These are phyloP conservation scores for Druon quercuslanigerum DNA, from an alignment of 1,140 invertebrate genomes.

Conservation along the genomic window DNA sequence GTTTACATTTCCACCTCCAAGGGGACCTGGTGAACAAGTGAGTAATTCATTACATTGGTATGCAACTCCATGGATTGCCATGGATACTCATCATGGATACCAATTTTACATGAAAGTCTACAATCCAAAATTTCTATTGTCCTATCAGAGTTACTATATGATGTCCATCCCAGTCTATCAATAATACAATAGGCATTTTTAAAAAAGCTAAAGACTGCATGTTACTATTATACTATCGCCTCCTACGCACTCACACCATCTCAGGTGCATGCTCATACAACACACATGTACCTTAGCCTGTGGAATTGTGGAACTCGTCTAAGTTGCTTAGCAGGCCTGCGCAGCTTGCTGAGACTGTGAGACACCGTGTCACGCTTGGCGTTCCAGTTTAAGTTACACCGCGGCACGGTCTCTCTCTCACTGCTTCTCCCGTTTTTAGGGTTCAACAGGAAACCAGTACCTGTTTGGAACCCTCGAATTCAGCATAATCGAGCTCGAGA, in stretches of 20 bases:
- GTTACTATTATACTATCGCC: background rate
- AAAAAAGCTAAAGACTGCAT: background rate
- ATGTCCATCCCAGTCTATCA: no score
- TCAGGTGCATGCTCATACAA: background rate
- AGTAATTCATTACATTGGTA: background rate
- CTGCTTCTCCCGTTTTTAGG: slow-evolving; percentile 30
- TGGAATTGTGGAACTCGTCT: slow-evolving; percentile 22
- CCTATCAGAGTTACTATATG: no score
- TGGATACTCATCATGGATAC: no score
- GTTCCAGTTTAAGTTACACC: slow-evolving; percentile 67
- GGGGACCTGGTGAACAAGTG: slow-evolving; percentile 15
- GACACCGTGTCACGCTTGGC: slow-evolving; percentile 56
- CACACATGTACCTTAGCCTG: slow-evolving; percentile 17
- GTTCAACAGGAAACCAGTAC: slow-evolving; percentile 9
- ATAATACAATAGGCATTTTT: background rate
- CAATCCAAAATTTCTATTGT: no score
- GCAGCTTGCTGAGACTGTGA: slow-evolving; percentile 31
- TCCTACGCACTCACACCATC: background rate
- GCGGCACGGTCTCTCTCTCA: slow-evolving; percentile 47
- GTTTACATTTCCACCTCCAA: slow-evolving; percentile 21
- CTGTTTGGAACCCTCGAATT: slow-evolving; percentile 7
- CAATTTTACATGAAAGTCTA: no score
- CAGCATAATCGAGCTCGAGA: background rate
- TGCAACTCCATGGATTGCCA: background rate
- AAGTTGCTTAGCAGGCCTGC: slow-evolving; percentile 33